Evolutionary conservation across 2,113 vertebrate species (phyloP).

Genomic region (Nanorana parkeri): DNA sequence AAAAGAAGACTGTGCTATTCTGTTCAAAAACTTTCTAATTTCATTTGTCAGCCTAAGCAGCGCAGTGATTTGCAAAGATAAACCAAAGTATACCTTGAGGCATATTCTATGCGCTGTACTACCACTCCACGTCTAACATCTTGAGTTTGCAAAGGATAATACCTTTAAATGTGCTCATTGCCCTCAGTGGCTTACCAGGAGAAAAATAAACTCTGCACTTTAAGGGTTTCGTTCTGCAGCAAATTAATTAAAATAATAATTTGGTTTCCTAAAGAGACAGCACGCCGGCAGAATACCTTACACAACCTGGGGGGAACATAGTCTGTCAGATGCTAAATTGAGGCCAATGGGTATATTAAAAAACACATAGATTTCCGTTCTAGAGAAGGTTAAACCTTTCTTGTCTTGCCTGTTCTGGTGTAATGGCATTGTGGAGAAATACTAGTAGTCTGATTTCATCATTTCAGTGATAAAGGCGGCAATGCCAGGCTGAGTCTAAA

Average conservation of each 20-base stretch:
- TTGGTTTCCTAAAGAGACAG: conserved; percentile 27
- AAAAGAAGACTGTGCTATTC: background rate
- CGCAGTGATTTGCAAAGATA: conserved; percentile 3
- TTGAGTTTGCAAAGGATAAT: conserved; percentile 8
- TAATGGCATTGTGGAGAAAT: no score
- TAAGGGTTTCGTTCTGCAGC: background rate
- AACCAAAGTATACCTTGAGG: conserved; percentile 8
- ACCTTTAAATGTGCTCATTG: conserved; percentile 1
- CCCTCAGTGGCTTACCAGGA: conserved; percentile 12
- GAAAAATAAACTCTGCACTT: background rate
- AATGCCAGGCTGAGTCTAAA: no score
- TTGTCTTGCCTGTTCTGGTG: background rate
- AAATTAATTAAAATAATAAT: conserved; percentile 47
- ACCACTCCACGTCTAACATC: background rate
- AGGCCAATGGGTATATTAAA: conserved; percentile 15
- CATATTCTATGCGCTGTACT: background rate
- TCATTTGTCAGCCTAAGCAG: background rate
- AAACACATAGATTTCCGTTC: conserved; percentile 4
- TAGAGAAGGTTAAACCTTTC: background rate
- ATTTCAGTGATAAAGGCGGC: no score
- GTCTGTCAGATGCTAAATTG: conserved; percentile 26
- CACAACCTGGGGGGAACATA: conserved; percentile 24
- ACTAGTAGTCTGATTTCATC: no score
- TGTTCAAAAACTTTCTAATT: conserved; percentile 1
- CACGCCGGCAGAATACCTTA: conserved; percentile 16